These are phyloP conservation scores for Rhyacophila evoluta DNA, from an alignment of 2,888 invertebrate species.

Conservation along the genomic window DNA sequence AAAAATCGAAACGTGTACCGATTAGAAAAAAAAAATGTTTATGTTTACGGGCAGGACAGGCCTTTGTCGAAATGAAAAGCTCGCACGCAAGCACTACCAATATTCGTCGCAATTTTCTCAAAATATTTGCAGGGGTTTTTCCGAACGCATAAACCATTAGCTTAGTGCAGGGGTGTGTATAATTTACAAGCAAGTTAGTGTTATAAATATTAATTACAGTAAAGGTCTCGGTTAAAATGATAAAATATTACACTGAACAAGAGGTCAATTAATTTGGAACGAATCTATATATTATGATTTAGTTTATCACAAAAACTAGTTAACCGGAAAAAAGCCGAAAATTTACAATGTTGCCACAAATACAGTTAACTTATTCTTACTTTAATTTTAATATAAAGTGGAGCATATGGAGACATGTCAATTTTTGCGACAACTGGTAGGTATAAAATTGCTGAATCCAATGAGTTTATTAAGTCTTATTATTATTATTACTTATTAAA, in stretches of 20 bases:
- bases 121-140: not conserved
- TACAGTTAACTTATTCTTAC: too few relatives aligned
- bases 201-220: not conserved
- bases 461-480: too few relatives aligned
- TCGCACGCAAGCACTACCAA: not conserved
- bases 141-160: constrained; percentile 17
- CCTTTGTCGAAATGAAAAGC: not conserved
- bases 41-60: not conserved
- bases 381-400: too few relatives aligned
- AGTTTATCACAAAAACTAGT: not conserved
- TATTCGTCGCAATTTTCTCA: not conserved
- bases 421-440: too few relatives aligned
- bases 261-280: not conserved
- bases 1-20: not conserved
- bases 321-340: too few relatives aligned
- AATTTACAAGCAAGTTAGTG: not conserved
- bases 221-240: not conserved
- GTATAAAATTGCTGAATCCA: too few relatives aligned
- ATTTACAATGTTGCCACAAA: too few relatives aligned
- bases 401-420: too few relatives aligned
- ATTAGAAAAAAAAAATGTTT: constrained; percentile 16
- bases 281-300: not conserved
- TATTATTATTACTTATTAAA: too few relatives aligned
- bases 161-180: not conserved
- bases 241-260: not conserved